Percentiles rank a stretch among this genome's conserved stretches.
Evolutionary conservation across 92 coral and sea anemone species (phyloP).

Genomic region (Heliopora coerulea): DNA sequence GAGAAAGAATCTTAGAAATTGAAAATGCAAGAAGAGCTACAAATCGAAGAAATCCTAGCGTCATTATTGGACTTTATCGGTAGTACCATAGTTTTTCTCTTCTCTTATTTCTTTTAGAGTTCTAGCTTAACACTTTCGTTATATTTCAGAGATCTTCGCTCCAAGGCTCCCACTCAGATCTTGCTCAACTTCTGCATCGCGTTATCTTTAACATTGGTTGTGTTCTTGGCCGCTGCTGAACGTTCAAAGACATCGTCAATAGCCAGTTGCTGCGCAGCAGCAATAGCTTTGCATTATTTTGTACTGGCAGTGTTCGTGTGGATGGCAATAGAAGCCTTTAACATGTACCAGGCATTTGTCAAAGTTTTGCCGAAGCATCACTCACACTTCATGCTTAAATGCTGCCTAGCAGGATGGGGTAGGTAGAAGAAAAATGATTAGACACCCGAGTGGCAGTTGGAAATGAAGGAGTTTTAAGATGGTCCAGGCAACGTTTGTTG

Average conservation of each 20-base stretch:
- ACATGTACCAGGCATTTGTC: constrained; percentile 55
- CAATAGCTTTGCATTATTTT: constrained; percentile 52
- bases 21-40: no score
- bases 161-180: constrained; percentile 48
- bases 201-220: constrained; percentile 46
- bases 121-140: no score
- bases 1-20: no score
- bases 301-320: constrained; percentile 49
- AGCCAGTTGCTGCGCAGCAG: constrained; percentile 38
- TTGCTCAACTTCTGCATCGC: constrained; percentile 54
- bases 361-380: constrained; percentile 43
- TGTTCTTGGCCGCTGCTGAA: constrained; percentile 55
- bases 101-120: no score
- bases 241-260: constrained; percentile 33
- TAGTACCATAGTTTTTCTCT: no score
- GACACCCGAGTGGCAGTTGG: no score
- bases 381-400: constrained; percentile 37
- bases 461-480: no score
- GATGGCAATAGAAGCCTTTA: constrained; percentile 52
- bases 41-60: no score
- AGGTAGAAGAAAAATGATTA: neutral
- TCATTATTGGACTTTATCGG: no score
- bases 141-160: constrained; percentile 46
- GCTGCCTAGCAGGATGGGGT: constrained; percentile 57
- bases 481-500: no score